Base-by-base conservation (phyloP, 2,113 vertebrate species). In the Crypturellus undulatus region DNA sequence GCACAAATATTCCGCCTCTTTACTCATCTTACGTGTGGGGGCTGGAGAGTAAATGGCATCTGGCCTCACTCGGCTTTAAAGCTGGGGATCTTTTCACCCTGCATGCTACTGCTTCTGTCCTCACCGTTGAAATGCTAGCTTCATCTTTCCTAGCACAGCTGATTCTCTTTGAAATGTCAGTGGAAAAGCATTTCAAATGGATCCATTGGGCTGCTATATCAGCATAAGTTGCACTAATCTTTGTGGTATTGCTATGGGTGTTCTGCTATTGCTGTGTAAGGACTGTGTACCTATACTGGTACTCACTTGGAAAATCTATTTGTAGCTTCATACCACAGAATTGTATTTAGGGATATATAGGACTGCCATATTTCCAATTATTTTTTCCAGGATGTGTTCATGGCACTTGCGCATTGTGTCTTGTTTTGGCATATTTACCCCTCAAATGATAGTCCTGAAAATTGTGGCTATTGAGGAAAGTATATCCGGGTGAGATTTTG, bases 71-170 rank as follows among this genome's bases (percentile, higher is more conserved):
- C 34, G 45, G 73, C 43, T 89, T 84, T 89, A 49, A 43, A 81
- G 59, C 30, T 42, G 34, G 25, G 65, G 2, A 24, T 91, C 64
- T 87, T 42, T 92, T 86, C 89, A 56, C 47, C 19, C 43, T 87
- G 52, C 36, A 62, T 65, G 62, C 58, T 90, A 64, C 92, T 93
- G 56, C 75, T 89, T 84, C 77, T 89, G 73, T 73, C 83, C 51
- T 75, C 25, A 14, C 25, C 24, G 73, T 89, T 78, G 76, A 60
- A 95, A 81, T 87, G 49, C 25, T 14, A 17, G 65, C 60, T 94
- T 84, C 90, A 91, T 58, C 78, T 96, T 92, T 89, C 84, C 42
- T 49, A 76, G 42, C 81, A 49, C 2, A 0, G 4, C 69, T 84
- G 78, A 49, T 77, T 89, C 70, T 65, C 19, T 63, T 89, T 91